Conservation (phyloP, 2,113 vertebrate species). For the Chamaea fasciata region DNA sequence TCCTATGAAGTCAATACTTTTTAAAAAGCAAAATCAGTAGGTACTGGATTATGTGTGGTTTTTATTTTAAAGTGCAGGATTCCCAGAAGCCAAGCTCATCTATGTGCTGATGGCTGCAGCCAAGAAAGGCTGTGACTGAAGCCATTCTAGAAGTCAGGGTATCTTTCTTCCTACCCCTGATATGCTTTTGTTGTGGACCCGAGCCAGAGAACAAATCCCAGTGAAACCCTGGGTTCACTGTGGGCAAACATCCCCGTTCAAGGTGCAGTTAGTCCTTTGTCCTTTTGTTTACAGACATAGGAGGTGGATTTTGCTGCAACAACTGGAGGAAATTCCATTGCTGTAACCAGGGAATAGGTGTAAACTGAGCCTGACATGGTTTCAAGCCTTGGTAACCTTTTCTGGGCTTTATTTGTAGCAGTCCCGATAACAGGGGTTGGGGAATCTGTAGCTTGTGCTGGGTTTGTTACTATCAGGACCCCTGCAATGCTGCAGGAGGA, state of each 20-base stretch:
- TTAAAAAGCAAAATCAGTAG: neutral
- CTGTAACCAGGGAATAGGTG: neutral
- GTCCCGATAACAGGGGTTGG: neutral
- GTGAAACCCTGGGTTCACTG: neutral
- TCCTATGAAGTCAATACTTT: neutral
- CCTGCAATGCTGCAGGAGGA: conserved; percentile 73
- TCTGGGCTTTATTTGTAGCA: neutral
- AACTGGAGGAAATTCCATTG: neutral
- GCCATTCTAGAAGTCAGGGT: neutral
- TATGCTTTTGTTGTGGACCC: neutral
- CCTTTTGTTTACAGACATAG: fast-evolving
- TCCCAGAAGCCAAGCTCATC: neutral
- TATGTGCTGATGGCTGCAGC: neutral
- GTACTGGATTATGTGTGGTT: neutral
- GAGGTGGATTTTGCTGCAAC: neutral
- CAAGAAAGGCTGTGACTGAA: neutral
- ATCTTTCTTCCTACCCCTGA: neutral
- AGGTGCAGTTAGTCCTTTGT: neutral
- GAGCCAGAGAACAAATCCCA: neutral
- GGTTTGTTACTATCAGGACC: conserved; percentile 39
- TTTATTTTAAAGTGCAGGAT: neutral
- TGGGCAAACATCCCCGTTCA: neutral
- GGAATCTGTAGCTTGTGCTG: conserved; percentile 31
- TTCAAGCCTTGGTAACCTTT: neutral
- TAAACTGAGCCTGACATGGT: neutral